Percentiles rank a stretch among this genome's conserved stretches.
Conservation (phyloP, 2,888 invertebrate species). For the Papilio protenor region DNA sequence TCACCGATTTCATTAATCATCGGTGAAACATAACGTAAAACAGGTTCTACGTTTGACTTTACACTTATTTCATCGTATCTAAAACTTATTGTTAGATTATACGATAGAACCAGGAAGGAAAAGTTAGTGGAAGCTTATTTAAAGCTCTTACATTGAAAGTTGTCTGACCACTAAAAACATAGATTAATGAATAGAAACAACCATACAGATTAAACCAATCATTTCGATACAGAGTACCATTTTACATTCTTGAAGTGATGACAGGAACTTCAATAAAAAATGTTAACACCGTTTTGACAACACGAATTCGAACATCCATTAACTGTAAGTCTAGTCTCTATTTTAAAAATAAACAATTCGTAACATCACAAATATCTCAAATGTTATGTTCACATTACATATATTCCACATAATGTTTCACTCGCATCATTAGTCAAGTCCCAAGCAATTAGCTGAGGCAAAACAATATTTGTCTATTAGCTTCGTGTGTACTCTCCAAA, state of each 20-base stretch:
- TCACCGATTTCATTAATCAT: not conserved
- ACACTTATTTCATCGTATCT: not conserved
- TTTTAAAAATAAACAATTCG: not conserved
- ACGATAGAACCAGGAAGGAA: not conserved
- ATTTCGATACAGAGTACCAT: not conserved
- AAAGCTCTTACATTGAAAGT: not conserved
- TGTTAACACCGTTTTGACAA: not conserved
- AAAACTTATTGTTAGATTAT: not conserved
- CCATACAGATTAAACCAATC: not conserved
- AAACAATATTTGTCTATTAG: constrained; percentile 35
- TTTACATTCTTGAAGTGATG: not conserved
- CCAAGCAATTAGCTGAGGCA: not conserved
- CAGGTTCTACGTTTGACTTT: not conserved
- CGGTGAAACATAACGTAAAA: not conserved
- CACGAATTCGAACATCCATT: too few relatives aligned
- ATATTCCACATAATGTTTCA: not conserved
- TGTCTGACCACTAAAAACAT: not conserved
- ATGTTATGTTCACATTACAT: too few relatives aligned
- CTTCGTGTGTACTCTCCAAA: constrained; percentile 14
- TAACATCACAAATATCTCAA: not conserved
- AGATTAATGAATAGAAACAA: too few relatives aligned
- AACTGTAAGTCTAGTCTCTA: too few relatives aligned
- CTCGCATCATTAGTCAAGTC: not conserved
- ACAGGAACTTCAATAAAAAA: not conserved
- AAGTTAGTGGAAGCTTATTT: not conserved